Evolutionary conservation across 2,888 invertebrate genomes (phyloP).

Genomic region (Tupiocoris notatus): DNA sequence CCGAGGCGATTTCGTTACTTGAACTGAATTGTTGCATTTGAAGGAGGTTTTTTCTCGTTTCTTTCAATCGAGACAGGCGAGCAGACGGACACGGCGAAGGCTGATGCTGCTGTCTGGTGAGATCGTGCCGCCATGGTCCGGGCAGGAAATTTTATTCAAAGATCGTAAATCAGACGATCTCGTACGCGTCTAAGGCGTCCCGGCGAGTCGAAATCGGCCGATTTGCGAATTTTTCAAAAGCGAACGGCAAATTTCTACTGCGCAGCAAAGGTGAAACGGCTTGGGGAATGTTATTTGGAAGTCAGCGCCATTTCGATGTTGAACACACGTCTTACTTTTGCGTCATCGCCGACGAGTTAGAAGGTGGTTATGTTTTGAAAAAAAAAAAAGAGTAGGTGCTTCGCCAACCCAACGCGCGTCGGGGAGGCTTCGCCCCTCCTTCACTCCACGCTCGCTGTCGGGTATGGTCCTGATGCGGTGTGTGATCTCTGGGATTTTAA

Average conservation of each 20-base stretch:
- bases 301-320: too few relatives aligned
- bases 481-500: too few relatives aligned
- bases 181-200: background rate
- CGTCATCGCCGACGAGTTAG: too few relatives aligned
- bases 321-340: too few relatives aligned
- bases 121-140: background rate
- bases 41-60: conserved; percentile 4
- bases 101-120: background rate
- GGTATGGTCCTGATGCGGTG: too few relatives aligned
- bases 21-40: conserved; percentile 13
- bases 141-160: background rate
- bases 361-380: too few relatives aligned
- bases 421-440: too few relatives aligned
- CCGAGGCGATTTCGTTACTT: background rate
- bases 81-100: background rate
- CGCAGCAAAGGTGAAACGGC: background rate
- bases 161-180: background rate
- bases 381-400: too few relatives aligned
- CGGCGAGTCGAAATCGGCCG: background rate
- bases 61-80: background rate
- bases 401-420: too few relatives aligned
- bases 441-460: too few relatives aligned
- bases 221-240: background rate
- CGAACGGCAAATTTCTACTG: background rate
- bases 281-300: too few relatives aligned